Evolutionary conservation across 1,140 invertebrate genomes (phyloP).

Genomic region (Pemphigus obesinymphae): DNA sequence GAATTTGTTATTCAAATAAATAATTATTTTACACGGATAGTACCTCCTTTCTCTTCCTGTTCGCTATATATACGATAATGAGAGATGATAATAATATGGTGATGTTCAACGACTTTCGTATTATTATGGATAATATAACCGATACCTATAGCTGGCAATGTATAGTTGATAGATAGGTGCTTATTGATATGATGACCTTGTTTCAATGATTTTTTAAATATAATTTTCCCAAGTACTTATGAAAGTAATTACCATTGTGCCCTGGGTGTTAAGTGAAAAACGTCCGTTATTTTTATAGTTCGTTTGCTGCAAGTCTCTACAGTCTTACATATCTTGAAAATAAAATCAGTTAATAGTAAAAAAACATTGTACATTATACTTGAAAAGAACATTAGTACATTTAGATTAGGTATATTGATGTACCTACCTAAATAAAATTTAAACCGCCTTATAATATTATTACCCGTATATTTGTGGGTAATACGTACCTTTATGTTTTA

Average conservation of each 20-base stretch:
- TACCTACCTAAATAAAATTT: neutral
- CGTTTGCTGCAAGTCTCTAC: neutral
- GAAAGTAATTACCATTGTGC: neutral
- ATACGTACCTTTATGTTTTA: too few species aligned
- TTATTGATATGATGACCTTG: neutral
- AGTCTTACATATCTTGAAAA: neutral
- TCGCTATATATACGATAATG: neutral
- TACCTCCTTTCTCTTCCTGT: too few species aligned
- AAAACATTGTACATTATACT: neutral
- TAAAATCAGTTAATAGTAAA: neutral
- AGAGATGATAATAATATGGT: neutral
- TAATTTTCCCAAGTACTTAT: neutral
- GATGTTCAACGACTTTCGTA: neutral
- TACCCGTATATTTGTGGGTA: too few species aligned
- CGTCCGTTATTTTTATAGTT: neutral
- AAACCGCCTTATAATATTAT: neutral
- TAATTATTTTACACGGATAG: neutral
- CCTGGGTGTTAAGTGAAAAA: neutral
- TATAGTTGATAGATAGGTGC: neutral
- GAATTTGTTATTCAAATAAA: neutral
- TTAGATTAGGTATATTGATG: neutral
- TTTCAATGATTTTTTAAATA: neutral
- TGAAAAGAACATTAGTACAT: neutral
- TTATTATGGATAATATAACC: neutral
- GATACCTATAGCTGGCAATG: neutral